Evolutionary conservation across 2,888 invertebrate genomes (phyloP), one percentile per base, ranked within the genome.

Genomic region (Chironomus tentans): DNA sequence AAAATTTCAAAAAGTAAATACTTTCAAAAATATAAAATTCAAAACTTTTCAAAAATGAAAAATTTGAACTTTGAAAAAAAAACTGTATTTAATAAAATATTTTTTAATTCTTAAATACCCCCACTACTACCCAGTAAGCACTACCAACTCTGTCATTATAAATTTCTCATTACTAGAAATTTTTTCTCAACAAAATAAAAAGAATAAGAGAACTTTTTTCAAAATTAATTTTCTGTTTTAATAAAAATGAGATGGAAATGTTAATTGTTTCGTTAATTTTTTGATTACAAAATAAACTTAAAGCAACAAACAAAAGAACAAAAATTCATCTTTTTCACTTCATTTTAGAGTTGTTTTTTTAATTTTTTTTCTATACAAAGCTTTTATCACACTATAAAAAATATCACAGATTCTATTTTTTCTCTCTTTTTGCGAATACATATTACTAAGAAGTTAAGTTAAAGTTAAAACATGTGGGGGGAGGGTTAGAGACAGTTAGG

Each of bases 331-430:
- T 28, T 56, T n/a, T 65, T 21, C 18, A 65, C 22, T 65, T 15
- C 15, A 50, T 62, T 62, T 62, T 38, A 38, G 10, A 38, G 10
- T 38, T 38, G 38, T 38, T 38, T 38, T 38, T 10, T 38, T 38
- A 38, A 38, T 65, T 65, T 65, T 65, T 24, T 13, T 13, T 22
- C 21, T 65, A 65, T 24, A 71, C 71, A 71, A 21, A 71, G 71
- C 65, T 71, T 47, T 15, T 71, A 71, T 71, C 71, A 71, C 71
- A 71, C 71, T 71, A 71, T 71, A 71, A 71, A 71, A 71, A 71
- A 71, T 71, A 71, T 71, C 71, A 71, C 71, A 71, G 71, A 71
- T 71, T 70, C 70, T 70, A 70, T 70, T 70, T 70, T 38, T 46
- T 18, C 15, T 46, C 21, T 70, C 18, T 38, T 38, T 28, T 18